A percentile compares a stretch with the other conserved stretches of the same genome.
These are phyloP conservation scores for Grallaria varia DNA, from an alignment of 2,113 vertebrate genomes.

Conservation along the genomic window DNA sequence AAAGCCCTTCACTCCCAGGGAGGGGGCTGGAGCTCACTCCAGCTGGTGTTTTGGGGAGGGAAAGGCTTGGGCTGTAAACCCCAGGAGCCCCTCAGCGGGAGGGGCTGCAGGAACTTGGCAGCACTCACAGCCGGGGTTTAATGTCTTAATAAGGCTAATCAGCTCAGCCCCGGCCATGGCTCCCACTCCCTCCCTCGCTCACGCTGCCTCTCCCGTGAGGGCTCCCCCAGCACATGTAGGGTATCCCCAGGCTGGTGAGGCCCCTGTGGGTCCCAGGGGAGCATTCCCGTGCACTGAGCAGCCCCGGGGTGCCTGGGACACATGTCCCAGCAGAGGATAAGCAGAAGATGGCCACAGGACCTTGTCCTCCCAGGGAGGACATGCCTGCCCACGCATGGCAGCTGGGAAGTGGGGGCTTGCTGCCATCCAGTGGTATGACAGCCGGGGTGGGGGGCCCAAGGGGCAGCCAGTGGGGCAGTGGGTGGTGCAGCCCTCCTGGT, in stretches of 20 bases:
- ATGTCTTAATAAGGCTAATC: slow-evolving; percentile 69
- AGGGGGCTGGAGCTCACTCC: neutral
- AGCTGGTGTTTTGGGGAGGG: neutral
- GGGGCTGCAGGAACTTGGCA: neutral
- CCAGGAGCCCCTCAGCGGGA: neutral
- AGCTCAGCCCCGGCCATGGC: neutral
- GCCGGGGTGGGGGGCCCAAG: rapidly evolving
- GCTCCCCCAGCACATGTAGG: neutral
- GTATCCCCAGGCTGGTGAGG: neutral
- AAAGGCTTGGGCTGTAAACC: neutral
- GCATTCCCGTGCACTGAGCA: rapidly evolving
- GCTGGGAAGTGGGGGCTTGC: neutral
- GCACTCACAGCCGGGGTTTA: neutral
- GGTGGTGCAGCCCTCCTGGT: neutral
- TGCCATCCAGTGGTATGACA: neutral
- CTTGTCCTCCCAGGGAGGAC: neutral
- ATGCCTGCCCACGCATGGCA: rapidly evolving
- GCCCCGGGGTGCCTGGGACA: too few species aligned
- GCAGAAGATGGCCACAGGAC: neutral
- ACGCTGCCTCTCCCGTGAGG: neutral
- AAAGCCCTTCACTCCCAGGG: neutral
- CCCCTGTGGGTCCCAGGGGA: neutral
- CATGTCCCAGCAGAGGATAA: rapidly evolving
- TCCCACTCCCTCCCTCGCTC: neutral
- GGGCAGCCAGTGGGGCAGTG: too few species aligned